These are phyloP conservation scores for Datnioides undecimradiatus DNA, from an alignment of 2,113 vertebrate species.

Conservation along the genomic window DNA sequence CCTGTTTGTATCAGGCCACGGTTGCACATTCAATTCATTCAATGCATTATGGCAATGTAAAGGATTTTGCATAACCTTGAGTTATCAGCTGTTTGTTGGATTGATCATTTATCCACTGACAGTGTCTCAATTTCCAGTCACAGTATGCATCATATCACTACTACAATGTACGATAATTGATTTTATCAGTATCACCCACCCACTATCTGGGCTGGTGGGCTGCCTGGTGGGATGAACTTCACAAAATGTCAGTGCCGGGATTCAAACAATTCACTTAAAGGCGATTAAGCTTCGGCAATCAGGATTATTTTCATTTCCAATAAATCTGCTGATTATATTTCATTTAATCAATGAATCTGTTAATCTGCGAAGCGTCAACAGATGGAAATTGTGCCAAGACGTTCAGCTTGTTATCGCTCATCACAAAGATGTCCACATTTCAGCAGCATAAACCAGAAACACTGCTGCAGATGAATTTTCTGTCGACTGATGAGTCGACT, in stretches of 20 bases:
- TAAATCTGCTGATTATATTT: background rate
- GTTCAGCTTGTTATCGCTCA: background rate
- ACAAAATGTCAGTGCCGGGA: background rate
- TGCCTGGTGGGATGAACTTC: background rate
- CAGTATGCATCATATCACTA: background rate
- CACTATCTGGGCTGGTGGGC: background rate
- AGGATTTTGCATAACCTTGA: background rate
- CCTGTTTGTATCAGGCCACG: background rate
- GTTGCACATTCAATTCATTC: constrained; percentile 9
- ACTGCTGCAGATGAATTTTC: background rate
- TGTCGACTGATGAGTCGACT: too few relatives aligned
- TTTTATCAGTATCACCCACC: background rate
- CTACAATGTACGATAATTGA: background rate
- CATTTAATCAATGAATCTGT: background rate
- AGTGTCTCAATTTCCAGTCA: background rate
- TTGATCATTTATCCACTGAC: background rate
- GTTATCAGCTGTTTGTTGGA: constrained; percentile 2
- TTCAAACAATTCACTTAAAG: background rate
- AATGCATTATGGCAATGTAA: background rate
- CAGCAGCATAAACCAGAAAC: background rate
- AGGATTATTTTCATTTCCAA: background rate
- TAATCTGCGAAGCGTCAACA: background rate
- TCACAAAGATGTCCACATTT: background rate
- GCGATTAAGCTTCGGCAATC: background rate
- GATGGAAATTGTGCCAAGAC: background rate